Conservation (phyloP, 2,888 invertebrate genomes). For the Sphecodes monilicornis region DNA sequence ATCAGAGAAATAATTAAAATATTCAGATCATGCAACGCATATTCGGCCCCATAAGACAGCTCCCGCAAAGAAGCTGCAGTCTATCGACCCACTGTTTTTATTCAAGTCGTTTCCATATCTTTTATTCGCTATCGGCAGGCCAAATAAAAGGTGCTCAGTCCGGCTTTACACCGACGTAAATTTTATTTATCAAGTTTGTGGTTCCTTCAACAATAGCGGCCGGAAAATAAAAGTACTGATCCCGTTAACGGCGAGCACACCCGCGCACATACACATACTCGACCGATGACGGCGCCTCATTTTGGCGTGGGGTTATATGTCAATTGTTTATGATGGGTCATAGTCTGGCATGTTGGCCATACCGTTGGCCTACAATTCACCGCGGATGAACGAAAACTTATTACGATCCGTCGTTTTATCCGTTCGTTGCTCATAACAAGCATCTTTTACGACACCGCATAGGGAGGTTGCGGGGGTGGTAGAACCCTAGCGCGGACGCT, state of each 20-base stretch:
- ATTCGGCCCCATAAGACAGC: not conserved
- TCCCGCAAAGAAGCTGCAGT: not conserved
- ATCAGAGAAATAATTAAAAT: not conserved
- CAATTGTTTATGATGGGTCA: conserved; percentile 58
- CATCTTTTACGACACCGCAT: conserved; percentile 78
- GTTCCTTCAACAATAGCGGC: not conserved
- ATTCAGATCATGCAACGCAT: not conserved
- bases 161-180: not conserved
- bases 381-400: conserved; percentile 67
- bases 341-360: conserved; percentile 38
- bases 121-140: not conserved
- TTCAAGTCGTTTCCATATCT: not conserved
- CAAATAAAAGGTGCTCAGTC: not conserved
- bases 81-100: not conserved
- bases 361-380: conserved; percentile 58
- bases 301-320: conserved; percentile 18
- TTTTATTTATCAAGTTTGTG: not conserved
- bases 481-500: conserved; percentile 78
- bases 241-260: not conserved
- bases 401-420: conserved; percentile 79
- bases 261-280: not conserved
- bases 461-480: conserved; percentile 70
- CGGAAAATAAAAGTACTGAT: conserved; percentile 14
- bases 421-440: conserved; percentile 78
- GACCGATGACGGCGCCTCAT: not conserved